phyloP scores from a whole-genome alignment of 2,113 vertebrate species.

The Nothoprocta perdicaria region DNA sequence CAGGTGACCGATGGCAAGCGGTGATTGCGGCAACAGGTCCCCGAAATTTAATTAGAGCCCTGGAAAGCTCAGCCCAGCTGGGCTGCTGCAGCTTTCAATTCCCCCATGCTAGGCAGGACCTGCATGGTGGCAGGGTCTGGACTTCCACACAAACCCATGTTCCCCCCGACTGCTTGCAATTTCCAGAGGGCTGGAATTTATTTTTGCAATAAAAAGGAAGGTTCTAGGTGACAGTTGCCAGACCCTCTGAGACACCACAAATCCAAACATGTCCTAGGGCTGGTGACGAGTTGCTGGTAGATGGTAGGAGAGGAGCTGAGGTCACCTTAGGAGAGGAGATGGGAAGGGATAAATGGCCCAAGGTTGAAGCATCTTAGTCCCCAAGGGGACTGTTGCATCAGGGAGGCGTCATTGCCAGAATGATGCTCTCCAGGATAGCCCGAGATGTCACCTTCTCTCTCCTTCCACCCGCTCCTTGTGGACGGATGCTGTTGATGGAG shows the following conservation, averaged over 20 bases:
- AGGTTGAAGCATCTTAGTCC: accelerated
- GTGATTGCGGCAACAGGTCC: not conserved
- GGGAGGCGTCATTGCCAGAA: not conserved
- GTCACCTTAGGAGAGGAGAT: not conserved
- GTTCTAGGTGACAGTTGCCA: not conserved
- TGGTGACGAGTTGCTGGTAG: accelerated
- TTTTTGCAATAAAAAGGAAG: not conserved
- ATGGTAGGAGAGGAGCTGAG: not conserved
- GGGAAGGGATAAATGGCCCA: not conserved
- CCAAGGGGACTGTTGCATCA: accelerated
- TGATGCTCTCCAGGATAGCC: not conserved
- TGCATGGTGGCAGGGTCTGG: not conserved
- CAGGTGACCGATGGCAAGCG: not conserved
- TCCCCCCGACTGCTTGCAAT: not conserved
- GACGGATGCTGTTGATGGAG: not conserved
- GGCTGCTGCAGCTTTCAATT: not conserved
- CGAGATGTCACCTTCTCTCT: not conserved
- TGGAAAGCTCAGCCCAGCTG: not conserved
- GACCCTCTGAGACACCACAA: not conserved
- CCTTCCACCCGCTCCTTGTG: not conserved
- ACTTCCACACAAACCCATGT: not conserved
- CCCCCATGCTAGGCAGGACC: accelerated
- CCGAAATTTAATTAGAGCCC: not conserved
- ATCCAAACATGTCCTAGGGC: not conserved
- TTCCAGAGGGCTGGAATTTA: not conserved